Percentiles rank a stretch among this genome's conserved stretches.
phyloP scores from a whole-genome alignment of 2,888 invertebrate genomes.

The Polia nebulosa region DNA sequence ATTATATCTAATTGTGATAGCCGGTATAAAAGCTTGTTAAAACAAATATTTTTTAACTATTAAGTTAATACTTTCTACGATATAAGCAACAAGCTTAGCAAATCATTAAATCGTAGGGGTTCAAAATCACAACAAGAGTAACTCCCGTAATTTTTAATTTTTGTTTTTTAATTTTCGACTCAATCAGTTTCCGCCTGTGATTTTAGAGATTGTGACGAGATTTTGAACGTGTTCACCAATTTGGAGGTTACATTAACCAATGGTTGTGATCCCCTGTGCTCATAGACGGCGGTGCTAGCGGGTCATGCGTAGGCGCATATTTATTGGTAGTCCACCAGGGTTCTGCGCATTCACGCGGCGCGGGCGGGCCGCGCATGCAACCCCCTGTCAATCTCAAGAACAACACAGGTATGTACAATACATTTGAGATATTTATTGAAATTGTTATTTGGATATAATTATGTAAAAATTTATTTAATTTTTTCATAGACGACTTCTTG shows the following conservation, averaged over 20 bases:
- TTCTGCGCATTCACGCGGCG: conserved; percentile 84
- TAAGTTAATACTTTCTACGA: too few species aligned
- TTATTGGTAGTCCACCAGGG: conserved; percentile 79
- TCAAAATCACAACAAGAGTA: not conserved
- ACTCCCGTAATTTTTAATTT: not conserved
- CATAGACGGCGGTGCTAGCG: conserved; percentile 71
- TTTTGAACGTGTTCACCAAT: not conserved
- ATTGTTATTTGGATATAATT: too few species aligned
- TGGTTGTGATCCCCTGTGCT: conserved; percentile 75
- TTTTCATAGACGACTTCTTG: too few species aligned
- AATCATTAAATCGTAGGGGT: too few species aligned
- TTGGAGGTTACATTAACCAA: conserved; percentile 35
- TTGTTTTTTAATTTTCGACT: not conserved
- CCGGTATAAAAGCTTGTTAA: too few species aligned
- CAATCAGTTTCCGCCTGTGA: not conserved
- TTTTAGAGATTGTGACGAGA: not conserved
- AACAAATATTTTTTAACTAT: too few species aligned
- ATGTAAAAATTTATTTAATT: too few species aligned
- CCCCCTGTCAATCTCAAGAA: conserved; percentile 70
- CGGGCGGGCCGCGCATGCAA: conserved; percentile 86
- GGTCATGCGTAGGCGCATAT: conserved; percentile 85
- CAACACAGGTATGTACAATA: conserved; percentile 57
- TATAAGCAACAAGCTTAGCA: too few species aligned
- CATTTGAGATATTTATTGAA: too few species aligned
- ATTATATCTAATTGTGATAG: too few species aligned